Conservation (phyloP, 2,113 vertebrate genomes). For the Trinectes maculatus region DNA sequence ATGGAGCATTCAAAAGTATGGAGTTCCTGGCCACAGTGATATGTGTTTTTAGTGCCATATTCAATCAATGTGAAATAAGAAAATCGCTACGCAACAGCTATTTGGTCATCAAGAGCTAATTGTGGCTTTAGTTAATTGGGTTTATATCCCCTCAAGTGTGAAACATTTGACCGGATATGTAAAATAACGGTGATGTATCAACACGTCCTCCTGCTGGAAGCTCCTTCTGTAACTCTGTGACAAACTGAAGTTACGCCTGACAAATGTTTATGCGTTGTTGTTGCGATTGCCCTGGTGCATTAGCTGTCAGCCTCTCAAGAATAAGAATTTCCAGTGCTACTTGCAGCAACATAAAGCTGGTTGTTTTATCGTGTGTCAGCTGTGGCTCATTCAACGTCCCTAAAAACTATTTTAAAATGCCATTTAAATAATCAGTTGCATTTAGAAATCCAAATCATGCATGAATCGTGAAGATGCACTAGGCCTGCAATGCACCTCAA, state of each 20-base stretch:
- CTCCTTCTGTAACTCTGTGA: background rate
- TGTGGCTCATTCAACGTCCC: background rate
- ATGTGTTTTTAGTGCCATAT: background rate
- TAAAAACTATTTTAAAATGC: background rate
- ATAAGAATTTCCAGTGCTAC: background rate
- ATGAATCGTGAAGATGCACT: background rate
- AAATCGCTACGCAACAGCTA: background rate
- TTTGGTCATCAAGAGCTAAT: slow-evolving; percentile 9
- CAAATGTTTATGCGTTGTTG: background rate
- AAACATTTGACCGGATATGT: background rate
- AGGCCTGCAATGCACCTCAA: background rate
- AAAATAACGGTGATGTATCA: background rate
- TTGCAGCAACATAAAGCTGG: background rate
- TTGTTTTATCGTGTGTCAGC: background rate
- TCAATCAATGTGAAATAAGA: background rate
- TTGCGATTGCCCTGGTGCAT: background rate
- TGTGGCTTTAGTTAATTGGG: background rate
- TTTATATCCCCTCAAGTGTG: background rate
- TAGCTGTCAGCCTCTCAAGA: background rate
- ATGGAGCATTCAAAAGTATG: background rate
- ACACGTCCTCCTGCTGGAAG: background rate
- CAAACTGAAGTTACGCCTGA: background rate
- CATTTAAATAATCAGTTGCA: background rate
- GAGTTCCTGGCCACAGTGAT: background rate
- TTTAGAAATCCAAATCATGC: background rate